Percentiles rank a stretch among this genome's conserved stretches.
Conservation (phyloP, 2,888 invertebrate species). For the Drepanosiphum platanoidis region DNA sequence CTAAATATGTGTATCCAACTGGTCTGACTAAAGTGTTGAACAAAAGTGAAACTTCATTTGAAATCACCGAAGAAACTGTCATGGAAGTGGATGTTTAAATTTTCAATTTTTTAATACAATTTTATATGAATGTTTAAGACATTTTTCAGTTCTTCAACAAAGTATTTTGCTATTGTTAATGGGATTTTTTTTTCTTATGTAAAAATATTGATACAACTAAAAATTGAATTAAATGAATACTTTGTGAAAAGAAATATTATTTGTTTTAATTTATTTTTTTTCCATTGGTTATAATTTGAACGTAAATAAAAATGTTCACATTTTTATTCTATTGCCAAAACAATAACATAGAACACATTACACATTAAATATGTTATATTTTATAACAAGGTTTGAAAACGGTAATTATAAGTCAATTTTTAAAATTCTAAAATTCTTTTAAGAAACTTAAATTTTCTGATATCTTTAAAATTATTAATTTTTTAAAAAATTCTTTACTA, state of each 20-base stretch:
- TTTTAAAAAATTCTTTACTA: no score
- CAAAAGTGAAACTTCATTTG: conserved; percentile 48
- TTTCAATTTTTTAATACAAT: background rate
- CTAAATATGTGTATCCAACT: conserved; percentile 49
- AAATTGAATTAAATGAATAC: conserved; percentile 21
- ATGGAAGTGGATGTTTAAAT: conserved; percentile 59
- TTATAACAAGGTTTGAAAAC: no score
- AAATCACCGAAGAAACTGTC: conserved; percentile 49
- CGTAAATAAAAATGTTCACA: no score
- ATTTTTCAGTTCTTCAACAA: background rate
- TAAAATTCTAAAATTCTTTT: no score
- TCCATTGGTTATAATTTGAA: no score
- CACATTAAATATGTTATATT: no score
- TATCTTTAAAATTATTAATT: no score
- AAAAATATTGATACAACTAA: background rate
- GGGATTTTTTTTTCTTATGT: background rate
- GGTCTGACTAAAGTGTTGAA: conserved; percentile 51
- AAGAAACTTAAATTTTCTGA: no score
- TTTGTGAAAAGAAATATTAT: background rate
- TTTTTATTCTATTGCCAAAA: no score
- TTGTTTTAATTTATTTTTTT: background rate
- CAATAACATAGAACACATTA: no score
- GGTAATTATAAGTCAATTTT: no score
- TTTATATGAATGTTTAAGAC: conserved; percentile 12
- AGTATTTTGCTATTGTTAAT: background rate